phyloP scores from a whole-genome alignment of 2,113 vertebrate species.

The Burhinus bistriatus region DNA sequence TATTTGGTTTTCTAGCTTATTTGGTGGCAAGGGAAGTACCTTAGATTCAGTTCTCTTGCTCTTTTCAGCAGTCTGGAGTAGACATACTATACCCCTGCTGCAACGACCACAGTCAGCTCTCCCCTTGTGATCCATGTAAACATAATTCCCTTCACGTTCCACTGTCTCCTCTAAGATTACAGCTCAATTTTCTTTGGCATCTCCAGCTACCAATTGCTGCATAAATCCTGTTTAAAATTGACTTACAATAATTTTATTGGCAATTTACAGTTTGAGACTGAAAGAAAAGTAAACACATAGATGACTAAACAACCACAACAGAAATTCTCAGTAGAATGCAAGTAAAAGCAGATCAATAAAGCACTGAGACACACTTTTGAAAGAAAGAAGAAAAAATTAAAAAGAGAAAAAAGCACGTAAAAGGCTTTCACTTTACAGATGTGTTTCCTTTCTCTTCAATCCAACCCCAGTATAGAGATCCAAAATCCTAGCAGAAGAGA shows the following conservation, averaged over 20 bases:
- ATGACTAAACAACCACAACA: not conserved
- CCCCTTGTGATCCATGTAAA: not conserved
- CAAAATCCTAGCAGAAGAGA: not conserved
- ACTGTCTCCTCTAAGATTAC: not conserved
- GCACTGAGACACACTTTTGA: not conserved
- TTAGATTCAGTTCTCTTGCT: not conserved
- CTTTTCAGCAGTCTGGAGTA: not conserved
- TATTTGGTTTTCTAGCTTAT: not conserved
- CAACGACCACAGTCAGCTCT: not conserved
- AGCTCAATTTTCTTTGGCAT: not conserved
- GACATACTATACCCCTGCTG: not conserved
- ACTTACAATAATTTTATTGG: constrained; percentile 2
- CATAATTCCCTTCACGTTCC: not conserved
- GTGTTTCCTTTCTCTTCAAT: not conserved
- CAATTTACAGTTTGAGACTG: not conserved
- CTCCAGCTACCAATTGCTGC: not conserved
- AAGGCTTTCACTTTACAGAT: not conserved
- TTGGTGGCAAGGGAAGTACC: not conserved
- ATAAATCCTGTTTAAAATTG: not conserved
- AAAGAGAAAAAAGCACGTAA: not conserved
- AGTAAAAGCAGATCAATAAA: not conserved
- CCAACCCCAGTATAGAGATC: accelerated
- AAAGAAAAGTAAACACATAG: not conserved
- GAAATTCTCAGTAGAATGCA: not conserved
- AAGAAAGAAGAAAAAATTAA: not conserved